Evolutionary conservation across 2,888 invertebrate species (phyloP).

Genomic region (Helobdella robusta): DNA sequence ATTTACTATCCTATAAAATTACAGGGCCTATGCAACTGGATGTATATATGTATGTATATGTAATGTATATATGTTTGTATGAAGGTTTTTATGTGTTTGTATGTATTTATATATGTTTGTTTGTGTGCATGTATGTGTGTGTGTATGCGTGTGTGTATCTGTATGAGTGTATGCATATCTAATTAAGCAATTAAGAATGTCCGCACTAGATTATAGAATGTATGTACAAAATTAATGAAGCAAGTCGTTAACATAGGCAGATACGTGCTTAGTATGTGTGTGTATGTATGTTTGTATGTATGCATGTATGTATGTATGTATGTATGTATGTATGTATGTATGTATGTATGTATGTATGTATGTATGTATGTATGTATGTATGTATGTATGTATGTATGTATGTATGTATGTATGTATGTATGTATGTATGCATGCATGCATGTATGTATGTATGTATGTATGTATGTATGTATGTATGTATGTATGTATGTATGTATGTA

Average conservation of each 20-base stretch:
- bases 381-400: conserved; percentile 1
- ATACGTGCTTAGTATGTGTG: too few species aligned
- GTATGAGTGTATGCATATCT: neutral
- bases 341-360: conserved; percentile 1
- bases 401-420: conserved; percentile 1
- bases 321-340: conserved; percentile 2
- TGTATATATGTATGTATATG: conserved; percentile 2
- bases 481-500: conserved; percentile 1
- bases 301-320: conserved; percentile 2
- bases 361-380: conserved; percentile 1
- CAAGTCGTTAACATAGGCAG: too few species aligned
- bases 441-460: conserved; percentile 1
- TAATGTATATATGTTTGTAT: neutral
- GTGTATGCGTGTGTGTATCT: neutral
- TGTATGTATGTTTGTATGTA: conserved; percentile 1
- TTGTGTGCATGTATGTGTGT: neutral
- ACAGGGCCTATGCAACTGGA: too few species aligned
- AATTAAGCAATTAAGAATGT: neutral
- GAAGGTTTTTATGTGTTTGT: neutral
- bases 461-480: conserved; percentile 1
- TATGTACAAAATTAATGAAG: too few species aligned
- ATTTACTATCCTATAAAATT: too few species aligned
- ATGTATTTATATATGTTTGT: neutral
- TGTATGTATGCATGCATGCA: conserved; percentile 1
- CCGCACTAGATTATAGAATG: too few species aligned